Base-by-base conservation (phyloP, 1,140 invertebrate species). In the Lysiphlebus fabarum region DNA sequence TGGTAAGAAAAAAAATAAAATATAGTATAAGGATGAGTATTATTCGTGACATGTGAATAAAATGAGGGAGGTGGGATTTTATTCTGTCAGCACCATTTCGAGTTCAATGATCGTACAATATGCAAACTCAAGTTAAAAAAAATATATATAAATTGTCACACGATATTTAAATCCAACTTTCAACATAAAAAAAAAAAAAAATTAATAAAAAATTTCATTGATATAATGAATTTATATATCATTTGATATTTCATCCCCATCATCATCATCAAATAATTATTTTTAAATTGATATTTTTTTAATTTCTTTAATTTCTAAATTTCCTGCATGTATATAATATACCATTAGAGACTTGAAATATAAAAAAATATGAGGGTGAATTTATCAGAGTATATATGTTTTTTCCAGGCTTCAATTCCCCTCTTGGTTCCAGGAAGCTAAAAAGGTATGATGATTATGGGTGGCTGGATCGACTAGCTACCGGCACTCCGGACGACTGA, bases 41-140 rank as follows among this genome's bases (percentile, higher is more conserved):
- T 26, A 26, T 26, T 26, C 17, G 58, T 33, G 42, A 48, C 49
- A 50, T 38, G 9, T 43, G 48, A 58, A 42, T 43, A 53, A 45
- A 45, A 36, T 43, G 64, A 40, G 59, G 56, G 63, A 62, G 55
- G 62, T 51, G 57, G 61, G 63, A 50, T 55, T 61, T 64, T 70
- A 70, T 73, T 68, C 70, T 71, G 71, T 76, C 74, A 76, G 70
- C 71, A 70, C 62, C 67, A 71, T 70, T 72, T 71, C 62, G 73
- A 69, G 73, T 78, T 78, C 74, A 78, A 76, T 65, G 76, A 75
- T 78, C 75, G 71, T 68, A 26, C 17, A 26, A 26, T n/a, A n/a
- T 26, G 17, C 17, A 26, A 26, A 26, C 17, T 26, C 17, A 26
- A 26, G 17, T 4, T 26, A 1, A 26, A 26, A 26, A 26, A 26